These are phyloP conservation scores for Varanus komodoensis DNA, from an alignment of 2,113 vertebrate species.

Conservation along the genomic window DNA sequence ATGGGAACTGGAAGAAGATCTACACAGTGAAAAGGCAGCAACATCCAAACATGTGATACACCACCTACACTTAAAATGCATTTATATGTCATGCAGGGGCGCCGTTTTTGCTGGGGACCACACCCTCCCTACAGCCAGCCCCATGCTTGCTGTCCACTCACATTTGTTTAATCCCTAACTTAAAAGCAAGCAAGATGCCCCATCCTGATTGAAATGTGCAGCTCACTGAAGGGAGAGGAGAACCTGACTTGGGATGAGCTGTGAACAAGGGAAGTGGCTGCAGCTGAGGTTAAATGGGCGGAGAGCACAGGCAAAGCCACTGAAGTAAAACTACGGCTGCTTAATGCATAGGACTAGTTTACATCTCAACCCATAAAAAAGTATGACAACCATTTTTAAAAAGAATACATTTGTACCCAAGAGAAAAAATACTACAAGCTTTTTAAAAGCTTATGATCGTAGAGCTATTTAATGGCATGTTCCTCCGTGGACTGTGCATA, in stretches of 20 bases:
- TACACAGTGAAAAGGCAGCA: neutral
- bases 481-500: neutral
- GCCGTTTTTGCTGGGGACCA: neutral
- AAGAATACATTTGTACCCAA: neutral
- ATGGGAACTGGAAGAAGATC: rapidly evolving
- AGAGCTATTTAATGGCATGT: too few relatives aligned
- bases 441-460: too few relatives aligned
- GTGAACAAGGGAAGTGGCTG: neutral
- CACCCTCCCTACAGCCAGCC: neutral
- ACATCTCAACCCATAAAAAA: neutral
- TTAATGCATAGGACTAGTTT: neutral
- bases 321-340: neutral
- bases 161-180: neutral
- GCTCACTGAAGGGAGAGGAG: neutral
- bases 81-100: neutral
- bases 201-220: neutral
- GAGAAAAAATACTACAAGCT: neutral
- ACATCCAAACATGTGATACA: neutral
- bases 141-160: neutral
- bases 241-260: too few relatives aligned
- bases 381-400: neutral
- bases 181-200: neutral
- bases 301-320: neutral
- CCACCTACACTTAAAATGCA: neutral
- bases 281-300: neutral